phyloP scores from a whole-genome alignment of 2,797 vertebrate genomes.

The Carapus acus region DNA sequence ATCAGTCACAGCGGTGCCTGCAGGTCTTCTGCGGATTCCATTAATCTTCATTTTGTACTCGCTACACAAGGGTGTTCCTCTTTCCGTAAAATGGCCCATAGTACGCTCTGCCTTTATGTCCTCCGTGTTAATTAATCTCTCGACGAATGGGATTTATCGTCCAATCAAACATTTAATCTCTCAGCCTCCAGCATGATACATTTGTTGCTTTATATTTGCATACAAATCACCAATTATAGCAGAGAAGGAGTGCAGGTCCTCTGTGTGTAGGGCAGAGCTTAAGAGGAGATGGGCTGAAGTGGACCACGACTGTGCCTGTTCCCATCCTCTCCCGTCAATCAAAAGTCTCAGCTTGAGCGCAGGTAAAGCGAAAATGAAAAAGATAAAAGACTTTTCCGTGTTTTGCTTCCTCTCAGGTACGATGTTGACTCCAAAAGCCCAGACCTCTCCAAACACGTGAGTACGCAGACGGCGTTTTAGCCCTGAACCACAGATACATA shows the following conservation, averaged over 20 bases:
- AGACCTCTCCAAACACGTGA: constrained; percentile 94
- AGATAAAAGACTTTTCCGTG: constrained; percentile 13
- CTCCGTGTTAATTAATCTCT: constrained; percentile 23
- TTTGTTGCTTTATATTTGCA: constrained; percentile 56
- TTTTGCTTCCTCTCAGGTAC: constrained; percentile 73
- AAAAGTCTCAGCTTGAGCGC: neutral
- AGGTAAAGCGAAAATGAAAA: constrained; percentile 6
- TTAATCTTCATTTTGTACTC: constrained; percentile 14
- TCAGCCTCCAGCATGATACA: constrained; percentile 27
- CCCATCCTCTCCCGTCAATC: neutral
- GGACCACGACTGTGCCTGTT: constrained; percentile 16
- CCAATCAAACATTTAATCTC: constrained; percentile 47
- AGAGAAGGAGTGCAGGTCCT: constrained; percentile 25
- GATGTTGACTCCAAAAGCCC: constrained; percentile 96
- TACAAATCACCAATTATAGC: constrained; percentile 54
- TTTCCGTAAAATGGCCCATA: neutral
- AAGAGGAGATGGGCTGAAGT: neutral
- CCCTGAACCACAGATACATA: constrained; percentile 40
- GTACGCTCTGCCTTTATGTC: neutral
- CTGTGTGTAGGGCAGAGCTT: constrained; percentile 25
- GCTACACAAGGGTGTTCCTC: constrained; percentile 3
- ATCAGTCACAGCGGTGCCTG: constrained; percentile 2
- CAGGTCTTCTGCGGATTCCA: neutral
- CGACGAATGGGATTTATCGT: constrained; percentile 26
- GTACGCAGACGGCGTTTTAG: constrained; percentile 48